These are phyloP conservation scores for Aphrophora alni DNA, from an alignment of 2,888 invertebrate genomes.

Conservation along the genomic window DNA sequence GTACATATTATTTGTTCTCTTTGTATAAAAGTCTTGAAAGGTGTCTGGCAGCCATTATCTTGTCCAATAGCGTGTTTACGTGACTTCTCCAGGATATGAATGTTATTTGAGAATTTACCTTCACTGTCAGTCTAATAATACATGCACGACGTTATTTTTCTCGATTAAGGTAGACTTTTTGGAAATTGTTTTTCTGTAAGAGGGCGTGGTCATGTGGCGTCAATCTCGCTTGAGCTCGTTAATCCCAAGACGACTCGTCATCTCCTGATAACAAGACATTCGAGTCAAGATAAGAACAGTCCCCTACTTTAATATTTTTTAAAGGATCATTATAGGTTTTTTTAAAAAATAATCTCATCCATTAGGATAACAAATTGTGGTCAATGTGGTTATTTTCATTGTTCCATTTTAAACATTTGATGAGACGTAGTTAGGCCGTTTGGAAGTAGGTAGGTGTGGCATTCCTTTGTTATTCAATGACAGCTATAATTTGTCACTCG, in stretches of 20 bases:
- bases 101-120: background rate
- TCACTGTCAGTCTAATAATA: background rate
- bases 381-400: too few species aligned
- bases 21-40: background rate
- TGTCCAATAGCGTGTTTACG: background rate
- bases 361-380: too few species aligned
- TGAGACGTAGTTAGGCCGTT: background rate
- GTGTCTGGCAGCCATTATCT: background rate
- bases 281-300: background rate
- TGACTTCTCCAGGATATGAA: background rate
- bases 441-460: background rate
- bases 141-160: background rate
- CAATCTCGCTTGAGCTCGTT: too few species aligned
- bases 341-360: too few species aligned
- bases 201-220: background rate
- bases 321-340: too few species aligned
- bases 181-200: background rate
- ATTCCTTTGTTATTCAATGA: background rate
- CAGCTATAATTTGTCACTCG: background rate
- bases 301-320: background rate
- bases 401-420: too few species aligned
- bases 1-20: too few species aligned
- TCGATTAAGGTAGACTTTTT: background rate
- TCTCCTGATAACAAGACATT: background rate
- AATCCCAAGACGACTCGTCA: background rate